Base-by-base conservation (phyloP, 2,797 vertebrate species). In the Corythornis leucogaster region DNA sequence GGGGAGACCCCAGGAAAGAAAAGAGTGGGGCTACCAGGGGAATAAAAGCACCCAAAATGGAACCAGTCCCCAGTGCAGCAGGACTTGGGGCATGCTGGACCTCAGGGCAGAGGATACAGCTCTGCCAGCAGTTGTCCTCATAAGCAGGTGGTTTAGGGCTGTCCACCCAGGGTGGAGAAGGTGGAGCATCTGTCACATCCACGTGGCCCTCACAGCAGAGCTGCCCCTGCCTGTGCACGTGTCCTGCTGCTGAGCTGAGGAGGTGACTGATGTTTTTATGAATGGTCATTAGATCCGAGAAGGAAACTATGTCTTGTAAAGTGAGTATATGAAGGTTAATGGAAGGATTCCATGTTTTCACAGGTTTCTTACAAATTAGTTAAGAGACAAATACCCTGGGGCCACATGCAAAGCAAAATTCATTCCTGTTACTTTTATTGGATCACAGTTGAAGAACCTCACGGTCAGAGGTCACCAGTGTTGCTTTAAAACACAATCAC, bases 401-500 rank as follows among this genome's bases (percentile, higher is more conserved):
- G 71, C 67, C 75, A 66, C 59, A 40, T 26, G 85, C 80, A 88
- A 95, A 95, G 76, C 78, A 50, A 77, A 93, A 87, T 40, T 80
- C 2, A 59, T 94, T 77, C 80, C 74, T 74, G 33, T 25, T 50
- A n/a, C 78, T 92, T 95, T 83, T 94, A 89, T 61, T 82, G 89
- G 82, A 80, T 69, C 92, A 38, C 92, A 94, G 91, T 35, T 54
- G 92, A 84, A 90, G 86, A 80, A 80, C 83, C 78, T 74, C 2
- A 1, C 0, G 26, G 94, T 86, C 87, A 95, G 78, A 76, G 95
- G 94, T 95, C 96, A 71, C 2, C 68, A n/a, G 85, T 67, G 91
- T 90, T 96, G 43, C 88, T 93, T 84, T 90, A 95, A 95, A 92
- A 94, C 61, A 84, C 90, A 78, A 75, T 88, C 81, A 51, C 54